Conservation (phyloP, 2,888 invertebrate species). For the Eristalis pertinax region DNA sequence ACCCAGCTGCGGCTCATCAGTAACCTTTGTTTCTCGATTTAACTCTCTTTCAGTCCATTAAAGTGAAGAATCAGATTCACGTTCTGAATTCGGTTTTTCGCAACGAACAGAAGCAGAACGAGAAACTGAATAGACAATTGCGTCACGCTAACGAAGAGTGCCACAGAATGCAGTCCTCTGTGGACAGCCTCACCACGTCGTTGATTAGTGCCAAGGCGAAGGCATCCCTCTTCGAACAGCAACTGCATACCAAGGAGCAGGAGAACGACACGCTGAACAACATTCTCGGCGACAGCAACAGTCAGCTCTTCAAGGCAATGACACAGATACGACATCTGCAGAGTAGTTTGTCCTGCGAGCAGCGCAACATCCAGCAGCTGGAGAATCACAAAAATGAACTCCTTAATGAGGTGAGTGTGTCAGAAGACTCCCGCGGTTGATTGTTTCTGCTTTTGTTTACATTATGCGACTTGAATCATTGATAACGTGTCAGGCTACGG, state of each 20-base stretch:
- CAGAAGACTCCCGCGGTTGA: conserved; percentile 2
- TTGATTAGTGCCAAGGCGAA: conserved; percentile 74
- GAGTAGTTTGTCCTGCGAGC: conserved; percentile 73
- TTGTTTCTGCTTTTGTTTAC: conserved; percentile 29
- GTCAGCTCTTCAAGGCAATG: conserved; percentile 74
- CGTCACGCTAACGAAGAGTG: conserved; percentile 74
- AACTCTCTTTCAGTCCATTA: conserved; percentile 73
- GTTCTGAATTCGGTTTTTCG: conserved; percentile 76
- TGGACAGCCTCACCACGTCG: conserved; percentile 74
- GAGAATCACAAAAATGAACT: conserved; percentile 75
- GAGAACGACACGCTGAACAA: conserved; percentile 74
- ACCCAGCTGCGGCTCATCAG: not conserved
- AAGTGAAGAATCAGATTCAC: conserved; percentile 76
- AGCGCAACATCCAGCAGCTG: conserved; percentile 73
- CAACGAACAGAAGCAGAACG: conserved; percentile 77
- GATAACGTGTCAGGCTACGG: conserved; percentile 4
- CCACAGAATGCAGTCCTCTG: conserved; percentile 73
- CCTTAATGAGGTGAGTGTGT: conserved; percentile 73
- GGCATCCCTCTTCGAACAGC: conserved; percentile 72
- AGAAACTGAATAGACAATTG: conserved; percentile 76
- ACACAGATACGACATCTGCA: conserved; percentile 74
- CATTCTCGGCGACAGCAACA: conserved; percentile 73
- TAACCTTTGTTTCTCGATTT: not conserved
- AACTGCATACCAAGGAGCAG: conserved; percentile 74
- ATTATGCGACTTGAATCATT: conserved; percentile 44